These are phyloP conservation scores for Tiaroga cobitis DNA, from an alignment of 2,797 vertebrate species.

Conservation along the genomic window DNA sequence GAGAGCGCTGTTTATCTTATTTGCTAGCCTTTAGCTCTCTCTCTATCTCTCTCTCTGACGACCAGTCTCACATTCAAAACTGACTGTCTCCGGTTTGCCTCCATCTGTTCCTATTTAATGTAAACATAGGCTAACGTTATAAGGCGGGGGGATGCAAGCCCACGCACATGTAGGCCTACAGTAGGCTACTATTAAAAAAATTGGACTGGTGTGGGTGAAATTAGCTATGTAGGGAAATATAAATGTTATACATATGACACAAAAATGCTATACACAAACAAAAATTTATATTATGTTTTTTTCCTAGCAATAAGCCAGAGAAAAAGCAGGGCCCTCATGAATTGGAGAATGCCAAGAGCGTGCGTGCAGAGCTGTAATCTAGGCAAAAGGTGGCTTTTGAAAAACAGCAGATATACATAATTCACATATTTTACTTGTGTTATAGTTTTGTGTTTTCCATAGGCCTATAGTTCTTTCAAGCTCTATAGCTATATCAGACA, in stretches of 20 bases:
- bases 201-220: background rate
- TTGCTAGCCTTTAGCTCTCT: background rate
- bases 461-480: background rate
- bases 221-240: background rate
- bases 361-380: background rate
- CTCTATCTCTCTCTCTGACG: no score
- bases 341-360: background rate
- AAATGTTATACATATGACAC: background rate
- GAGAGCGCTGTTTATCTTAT: conserved; percentile 18
- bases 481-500: background rate
- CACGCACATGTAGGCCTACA: background rate
- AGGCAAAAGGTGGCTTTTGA: background rate
- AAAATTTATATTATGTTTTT: background rate
- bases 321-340: background rate
- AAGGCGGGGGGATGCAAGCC: background rate
- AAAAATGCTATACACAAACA: background rate
- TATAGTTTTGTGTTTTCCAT: background rate
- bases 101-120: background rate
- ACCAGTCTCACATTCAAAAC: background rate
- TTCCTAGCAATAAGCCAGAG: background rate
- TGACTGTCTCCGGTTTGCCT: background rate
- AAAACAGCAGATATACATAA: background rate
- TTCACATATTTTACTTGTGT: background rate
- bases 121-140: background rate
- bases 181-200: background rate